Evolutionary conservation across 2,797 vertebrate genomes (phyloP).

Genomic region (Paedocypris micromegethes): DNA sequence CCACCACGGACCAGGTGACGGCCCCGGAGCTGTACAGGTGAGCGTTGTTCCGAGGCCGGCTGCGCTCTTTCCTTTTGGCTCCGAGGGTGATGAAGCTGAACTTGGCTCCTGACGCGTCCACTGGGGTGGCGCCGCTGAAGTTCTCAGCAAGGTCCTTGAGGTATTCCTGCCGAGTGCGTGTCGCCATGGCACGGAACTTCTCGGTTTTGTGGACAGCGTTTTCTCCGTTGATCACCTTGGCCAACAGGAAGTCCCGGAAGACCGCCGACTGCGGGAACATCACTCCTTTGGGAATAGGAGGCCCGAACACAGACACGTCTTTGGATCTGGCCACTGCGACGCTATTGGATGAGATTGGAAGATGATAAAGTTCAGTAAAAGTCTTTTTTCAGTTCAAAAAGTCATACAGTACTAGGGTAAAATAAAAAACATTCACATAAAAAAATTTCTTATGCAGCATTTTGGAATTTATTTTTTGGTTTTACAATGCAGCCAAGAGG

Average conservation of each 20-base stretch:
- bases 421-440: too few relatives aligned
- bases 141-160: conserved; percentile 80
- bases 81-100: conserved; percentile 84
- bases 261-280: conserved; percentile 83
- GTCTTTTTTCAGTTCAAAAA: too few relatives aligned
- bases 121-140: conserved; percentile 73
- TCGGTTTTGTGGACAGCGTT: conserved; percentile 80
- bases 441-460: too few relatives aligned
- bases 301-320: conserved; percentile 80
- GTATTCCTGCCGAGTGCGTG: conserved; percentile 79
- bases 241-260: conserved; percentile 83
- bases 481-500: too few relatives aligned
- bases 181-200: conserved; percentile 81
- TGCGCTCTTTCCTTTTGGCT: conserved; percentile 77
- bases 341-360: conserved; percentile 51
- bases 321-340: conserved; percentile 81
- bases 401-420: too few relatives aligned
- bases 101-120: conserved; percentile 70
- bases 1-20: conserved; percentile 76
- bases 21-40: conserved; percentile 76
- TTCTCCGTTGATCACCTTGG: conserved; percentile 83
- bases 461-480: too few relatives aligned
- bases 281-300: conserved; percentile 79
- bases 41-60: conserved; percentile 72
- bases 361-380: too few relatives aligned